phyloP scores from a whole-genome alignment of 92 coral and sea anemone species.

The Porites evermanni region DNA sequence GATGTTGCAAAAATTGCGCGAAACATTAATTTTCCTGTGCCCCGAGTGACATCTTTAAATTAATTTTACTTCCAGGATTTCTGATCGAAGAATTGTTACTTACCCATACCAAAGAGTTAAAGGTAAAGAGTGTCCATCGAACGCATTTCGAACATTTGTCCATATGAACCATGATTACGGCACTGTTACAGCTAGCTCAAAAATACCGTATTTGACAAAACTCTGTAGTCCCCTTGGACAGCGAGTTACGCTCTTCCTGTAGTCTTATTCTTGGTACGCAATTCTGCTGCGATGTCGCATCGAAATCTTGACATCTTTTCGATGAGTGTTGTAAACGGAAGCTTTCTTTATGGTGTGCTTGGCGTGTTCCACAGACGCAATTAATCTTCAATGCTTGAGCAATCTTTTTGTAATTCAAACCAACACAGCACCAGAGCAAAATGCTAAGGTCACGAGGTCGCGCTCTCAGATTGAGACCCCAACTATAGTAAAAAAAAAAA shows the following conservation, averaged over 20 bases:
- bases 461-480: not conserved
- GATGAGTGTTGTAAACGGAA: not conserved
- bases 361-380: not conserved
- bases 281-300: not conserved
- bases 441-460: not conserved
- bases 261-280: not conserved
- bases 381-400: conserved; percentile 5
- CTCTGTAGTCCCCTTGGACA: not conserved
- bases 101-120: conserved; percentile 64
- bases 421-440: not conserved
- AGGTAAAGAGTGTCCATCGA: conserved; percentile 63
- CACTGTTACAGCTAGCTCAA: not conserved
- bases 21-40: not conserved
- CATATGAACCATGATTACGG: conserved; percentile 57
- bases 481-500: not conserved
- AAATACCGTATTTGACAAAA: not conserved
- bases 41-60: not conserved
- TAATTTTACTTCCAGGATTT: not conserved
- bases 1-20: not conserved
- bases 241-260: not conserved
- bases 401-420: conserved; percentile 19
- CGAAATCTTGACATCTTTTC: not conserved
- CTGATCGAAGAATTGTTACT: not conserved
- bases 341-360: not conserved
- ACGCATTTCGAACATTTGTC: conserved; percentile 52